These are phyloP conservation scores for Cryptoprocta ferox DNA, from an alignment of 2,797 vertebrate genomes.

Conservation along the genomic window DNA sequence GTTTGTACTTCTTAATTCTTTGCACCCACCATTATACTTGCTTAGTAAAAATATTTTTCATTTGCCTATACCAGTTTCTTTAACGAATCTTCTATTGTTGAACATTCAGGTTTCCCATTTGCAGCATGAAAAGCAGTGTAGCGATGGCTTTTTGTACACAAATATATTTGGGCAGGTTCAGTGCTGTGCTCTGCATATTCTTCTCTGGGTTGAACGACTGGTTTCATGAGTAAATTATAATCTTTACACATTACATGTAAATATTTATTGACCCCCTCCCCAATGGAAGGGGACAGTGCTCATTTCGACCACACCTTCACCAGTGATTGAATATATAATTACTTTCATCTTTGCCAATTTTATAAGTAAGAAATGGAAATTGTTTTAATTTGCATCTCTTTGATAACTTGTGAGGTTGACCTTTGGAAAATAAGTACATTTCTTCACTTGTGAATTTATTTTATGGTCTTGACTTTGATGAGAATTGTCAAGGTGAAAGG, in stretches of 20 bases:
- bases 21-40: background rate
- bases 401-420: constrained; percentile 65
- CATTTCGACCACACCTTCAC: background rate
- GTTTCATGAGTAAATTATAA: constrained; percentile 13
- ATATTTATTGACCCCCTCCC: background rate
- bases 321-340: constrained; percentile 19
- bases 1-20: background rate
- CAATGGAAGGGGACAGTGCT: background rate
- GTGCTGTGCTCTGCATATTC: constrained; percentile 1
- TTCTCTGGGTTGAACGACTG: background rate
- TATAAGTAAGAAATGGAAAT: background rate
- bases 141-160: background rate
- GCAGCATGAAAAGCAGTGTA: constrained; percentile 47
- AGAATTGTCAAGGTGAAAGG: background rate
- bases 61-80: background rate
- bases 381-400: constrained; percentile 66
- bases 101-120: constrained; percentile 21
- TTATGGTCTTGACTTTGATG: constrained; percentile 54
- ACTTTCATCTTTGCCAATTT: constrained; percentile 39
- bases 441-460: constrained; percentile 54
- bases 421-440: constrained; percentile 72
- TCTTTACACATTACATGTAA: background rate
- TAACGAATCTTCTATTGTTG: constrained; percentile 21
- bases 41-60: background rate
- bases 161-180: constrained; percentile 28